Conservation (phyloP, 2,797 vertebrate species). For the Rhadinocentrus ornatus region DNA sequence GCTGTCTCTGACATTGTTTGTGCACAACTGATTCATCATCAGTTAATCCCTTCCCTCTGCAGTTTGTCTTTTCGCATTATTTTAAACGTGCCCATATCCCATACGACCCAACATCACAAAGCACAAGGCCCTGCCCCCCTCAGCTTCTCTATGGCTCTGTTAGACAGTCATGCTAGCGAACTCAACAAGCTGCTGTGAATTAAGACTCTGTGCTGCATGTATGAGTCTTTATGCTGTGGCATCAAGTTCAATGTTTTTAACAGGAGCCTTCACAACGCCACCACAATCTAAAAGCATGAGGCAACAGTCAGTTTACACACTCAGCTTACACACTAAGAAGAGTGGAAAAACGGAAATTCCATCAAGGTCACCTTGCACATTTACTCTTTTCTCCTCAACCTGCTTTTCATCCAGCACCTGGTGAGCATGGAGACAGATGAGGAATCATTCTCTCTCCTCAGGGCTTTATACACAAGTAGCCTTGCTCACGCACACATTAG, state of each 20-base stretch:
- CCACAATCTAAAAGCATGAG: slow-evolving; percentile 9
- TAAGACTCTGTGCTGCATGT: slow-evolving; percentile 12
- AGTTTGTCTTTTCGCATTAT: slow-evolving; percentile 68
- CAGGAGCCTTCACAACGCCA: slow-evolving; percentile 17
- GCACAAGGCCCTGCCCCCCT: slow-evolving; percentile 31
- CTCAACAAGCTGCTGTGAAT: slow-evolving; percentile 51
- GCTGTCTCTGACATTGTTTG: slow-evolving; percentile 37
- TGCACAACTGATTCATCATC: slow-evolving; percentile 61
- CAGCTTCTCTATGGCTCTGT: slow-evolving; percentile 21
- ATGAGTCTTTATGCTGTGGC: slow-evolving; percentile 16
- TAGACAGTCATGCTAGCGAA: slow-evolving; percentile 39
- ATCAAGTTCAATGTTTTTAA: slow-evolving; percentile 28
- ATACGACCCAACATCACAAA: slow-evolving; percentile 38
- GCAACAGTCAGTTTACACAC: slow-evolving; percentile 30
- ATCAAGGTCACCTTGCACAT: slow-evolving; percentile 74
- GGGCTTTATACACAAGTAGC: slow-evolving; percentile 63
- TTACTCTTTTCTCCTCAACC: slow-evolving; percentile 71
- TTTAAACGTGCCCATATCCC: slow-evolving; percentile 57
- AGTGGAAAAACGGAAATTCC: slow-evolving; percentile 49
- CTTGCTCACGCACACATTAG: slow-evolving; percentile 44
- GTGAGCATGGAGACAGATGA: slow-evolving; percentile 68
- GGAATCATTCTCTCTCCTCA: slow-evolving; percentile 61
- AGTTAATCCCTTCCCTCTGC: slow-evolving; percentile 64
- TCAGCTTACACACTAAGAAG: slow-evolving; percentile 34
- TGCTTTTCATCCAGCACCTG: slow-evolving; percentile 70